Percentiles rank a stretch among this genome's conserved stretches.
Evolutionary conservation across 2,113 vertebrate species (phyloP).

Genomic region (Pygoscelis adeliae): DNA sequence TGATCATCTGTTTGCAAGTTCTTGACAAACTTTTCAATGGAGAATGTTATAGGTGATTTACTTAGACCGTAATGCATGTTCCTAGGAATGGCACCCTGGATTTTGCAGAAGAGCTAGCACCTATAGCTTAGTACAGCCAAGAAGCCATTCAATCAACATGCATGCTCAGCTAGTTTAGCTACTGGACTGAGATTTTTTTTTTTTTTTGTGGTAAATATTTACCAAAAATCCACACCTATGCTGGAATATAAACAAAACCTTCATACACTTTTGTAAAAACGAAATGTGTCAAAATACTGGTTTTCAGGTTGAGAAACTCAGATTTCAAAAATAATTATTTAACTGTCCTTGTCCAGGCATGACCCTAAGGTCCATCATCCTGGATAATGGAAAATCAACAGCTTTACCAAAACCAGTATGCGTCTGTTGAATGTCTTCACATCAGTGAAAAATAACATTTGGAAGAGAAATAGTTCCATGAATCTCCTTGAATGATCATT

Average conservation of each 20-base stretch:
- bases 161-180: neutral
- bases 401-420: neutral
- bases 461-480: neutral
- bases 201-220: neutral
- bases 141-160: neutral
- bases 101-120: neutral
- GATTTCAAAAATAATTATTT: neutral
- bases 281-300: neutral
- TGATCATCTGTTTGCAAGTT: neutral
- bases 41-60: neutral
- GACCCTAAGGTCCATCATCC: neutral
- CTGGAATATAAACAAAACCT: neutral
- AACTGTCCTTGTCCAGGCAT: neutral
- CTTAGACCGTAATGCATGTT: neutral
- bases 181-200: neutral
- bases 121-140: neutral
- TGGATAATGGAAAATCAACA: neutral
- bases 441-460: neutral
- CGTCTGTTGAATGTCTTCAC: neutral
- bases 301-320: neutral
- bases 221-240: neutral
- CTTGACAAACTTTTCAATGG: neutral
- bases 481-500: neutral
- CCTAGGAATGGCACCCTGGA: neutral
- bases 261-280: neutral